A percentile compares a stretch with the other conserved stretches of the same genome.
phyloP scores from a whole-genome alignment of 2,888 invertebrate genomes.

The Latrodectus hesperus region DNA sequence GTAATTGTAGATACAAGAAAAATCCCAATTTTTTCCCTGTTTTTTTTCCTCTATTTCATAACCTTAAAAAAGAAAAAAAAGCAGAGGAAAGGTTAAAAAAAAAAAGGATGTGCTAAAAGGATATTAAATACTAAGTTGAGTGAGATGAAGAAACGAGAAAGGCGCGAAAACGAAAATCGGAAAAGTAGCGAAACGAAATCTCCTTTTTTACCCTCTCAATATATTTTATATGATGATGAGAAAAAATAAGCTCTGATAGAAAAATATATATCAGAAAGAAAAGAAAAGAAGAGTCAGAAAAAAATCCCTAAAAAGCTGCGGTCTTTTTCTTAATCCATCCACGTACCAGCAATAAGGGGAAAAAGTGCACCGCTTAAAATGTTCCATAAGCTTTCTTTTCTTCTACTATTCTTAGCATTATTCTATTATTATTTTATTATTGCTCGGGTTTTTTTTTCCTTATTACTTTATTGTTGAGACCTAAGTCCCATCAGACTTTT shows the following conservation, averaged over 20 bases:
- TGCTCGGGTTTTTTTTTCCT: slow-evolving; percentile 16
- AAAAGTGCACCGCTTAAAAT: slow-evolving; percentile 51
- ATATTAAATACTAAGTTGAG: slow-evolving; percentile 44
- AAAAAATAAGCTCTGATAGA: slow-evolving; percentile 25
- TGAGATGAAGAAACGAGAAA: not conserved
- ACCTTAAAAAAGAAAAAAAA: no score
- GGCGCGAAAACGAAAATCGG: not conserved
- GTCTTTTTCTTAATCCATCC: slow-evolving; percentile 45
- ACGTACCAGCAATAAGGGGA: slow-evolving; percentile 48
- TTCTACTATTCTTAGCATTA: slow-evolving; percentile 24
- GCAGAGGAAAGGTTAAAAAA: not conserved
- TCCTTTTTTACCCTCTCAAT: not conserved
- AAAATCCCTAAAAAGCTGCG: not conserved
- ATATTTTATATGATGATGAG: not conserved
- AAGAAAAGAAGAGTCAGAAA: not conserved
- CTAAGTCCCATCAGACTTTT: slow-evolving; percentile 45
- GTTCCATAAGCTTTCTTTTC: slow-evolving; percentile 45
- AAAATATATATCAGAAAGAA: slow-evolving; percentile 1
- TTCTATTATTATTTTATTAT: slow-evolving; percentile 61
- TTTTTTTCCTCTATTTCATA: no score
- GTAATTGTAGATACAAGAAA: no score
- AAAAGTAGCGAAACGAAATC: not conserved
- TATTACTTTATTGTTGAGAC: slow-evolving; percentile 39
- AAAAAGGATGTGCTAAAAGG: slow-evolving; percentile 45
- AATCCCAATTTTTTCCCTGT: no score